Evolutionary conservation across 2,888 invertebrate species (phyloP), one percentile per base, ranked within the genome.

Genomic region (Aleiodes alternator): DNA sequence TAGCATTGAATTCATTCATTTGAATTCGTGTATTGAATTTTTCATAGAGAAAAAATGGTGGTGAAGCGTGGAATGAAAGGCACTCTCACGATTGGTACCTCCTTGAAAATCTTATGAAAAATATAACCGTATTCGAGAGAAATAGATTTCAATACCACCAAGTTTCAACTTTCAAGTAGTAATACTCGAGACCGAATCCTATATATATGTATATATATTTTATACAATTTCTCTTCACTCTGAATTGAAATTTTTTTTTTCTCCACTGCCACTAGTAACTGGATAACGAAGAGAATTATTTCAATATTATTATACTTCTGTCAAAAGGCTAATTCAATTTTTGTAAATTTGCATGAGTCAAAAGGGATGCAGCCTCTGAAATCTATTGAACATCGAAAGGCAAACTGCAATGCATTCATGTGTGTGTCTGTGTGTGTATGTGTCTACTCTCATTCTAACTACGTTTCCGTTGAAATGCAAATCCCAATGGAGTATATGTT

Each of bases 81-180:
- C n/a, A 61, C 61, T 61, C 34, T 16, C n/a, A n/a, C 61, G 34
- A 61, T 61, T 61, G 34, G 34, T 61, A 38, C 61, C 61, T 34
- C 61, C 61, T 61, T 38, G 16, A 61, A 34, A 61, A 61, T 14
- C 50, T 50, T 31, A 34, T 71, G 50, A 48, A 51, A 48, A 59
- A 59, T 59, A 57, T 57, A 59, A 61, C 61, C 16, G 61, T 31
- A 61, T 61, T 38, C 38, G 61, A 16, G 55, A 38, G 50, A 75
- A 72, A 68, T 69, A 64, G 55, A 72, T 80, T 82, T 79, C 79
- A 77, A 78, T 79, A 71, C 70, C 74, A 73, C 75, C 77, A 74
- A 78, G 79, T 81, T 82, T 82, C 72, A 77, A 82, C 77, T 81
- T 79, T 79, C 78, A 68, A 81, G 81, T 73, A 78, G 78, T 78